Conservation (phyloP, 1,140 invertebrate species). For the Pogonognathellus flavescens region DNA sequence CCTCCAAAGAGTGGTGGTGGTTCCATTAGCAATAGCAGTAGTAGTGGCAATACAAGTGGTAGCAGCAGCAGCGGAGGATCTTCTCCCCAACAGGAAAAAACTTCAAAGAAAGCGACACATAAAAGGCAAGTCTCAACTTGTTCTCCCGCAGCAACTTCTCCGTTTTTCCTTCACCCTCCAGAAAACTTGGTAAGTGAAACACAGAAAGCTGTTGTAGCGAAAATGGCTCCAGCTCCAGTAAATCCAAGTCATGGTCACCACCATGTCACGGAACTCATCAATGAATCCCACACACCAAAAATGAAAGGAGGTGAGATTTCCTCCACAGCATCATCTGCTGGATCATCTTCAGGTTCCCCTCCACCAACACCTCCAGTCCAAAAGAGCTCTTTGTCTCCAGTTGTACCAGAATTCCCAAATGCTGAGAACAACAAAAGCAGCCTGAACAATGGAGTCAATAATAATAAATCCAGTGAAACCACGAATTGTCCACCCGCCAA, state of each 20-base stretch:
- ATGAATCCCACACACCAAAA: conserved; percentile 52
- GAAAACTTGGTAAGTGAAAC: conserved; percentile 55
- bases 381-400: conserved; percentile 19
- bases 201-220: conserved; percentile 32
- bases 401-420: conserved; percentile 40
- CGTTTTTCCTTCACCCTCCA: conserved; percentile 64
- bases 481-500: background rate
- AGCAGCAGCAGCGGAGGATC: background rate
- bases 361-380: conserved; percentile 56
- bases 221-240: conserved; percentile 61
- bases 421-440: conserved; percentile 19
- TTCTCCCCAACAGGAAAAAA: conserved; percentile 20
- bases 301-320: conserved; percentile 35
- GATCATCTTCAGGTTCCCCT: conserved; percentile 43
- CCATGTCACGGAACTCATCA: conserved; percentile 54
- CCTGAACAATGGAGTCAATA: conserved; percentile 5
- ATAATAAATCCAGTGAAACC: conserved; percentile 6
- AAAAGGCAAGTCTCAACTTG: conserved; percentile 11
- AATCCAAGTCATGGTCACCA: conserved; percentile 58
- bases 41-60: background rate
- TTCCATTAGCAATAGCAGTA: background rate
- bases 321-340: conserved; percentile 38
- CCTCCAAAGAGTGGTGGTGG: conserved; percentile 26
- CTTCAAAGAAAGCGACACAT: conserved; percentile 11
- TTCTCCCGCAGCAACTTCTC: conserved; percentile 28